A percentile compares a stretch with the other conserved stretches of the same genome.
phyloP scores from a whole-genome alignment of 2,888 invertebrate species.

The Bruchidius siliquastri region DNA sequence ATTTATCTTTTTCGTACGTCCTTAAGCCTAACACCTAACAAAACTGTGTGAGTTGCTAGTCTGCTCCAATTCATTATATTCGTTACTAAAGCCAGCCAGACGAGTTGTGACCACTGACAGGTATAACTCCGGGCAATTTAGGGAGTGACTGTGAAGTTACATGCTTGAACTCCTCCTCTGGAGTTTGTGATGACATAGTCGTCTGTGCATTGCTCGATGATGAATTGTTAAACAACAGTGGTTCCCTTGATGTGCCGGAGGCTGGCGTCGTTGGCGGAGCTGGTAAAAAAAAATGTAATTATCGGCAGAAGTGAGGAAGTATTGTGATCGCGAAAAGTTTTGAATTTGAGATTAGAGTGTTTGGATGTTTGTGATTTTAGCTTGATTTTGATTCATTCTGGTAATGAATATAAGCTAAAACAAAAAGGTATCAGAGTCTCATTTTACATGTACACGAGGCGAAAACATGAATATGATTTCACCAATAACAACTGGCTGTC shows the following conservation, averaged over 20 bases:
- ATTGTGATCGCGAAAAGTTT: too few relatives aligned
- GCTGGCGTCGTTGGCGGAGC: conserved; percentile 16
- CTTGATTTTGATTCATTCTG: too few relatives aligned
- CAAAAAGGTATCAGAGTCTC: too few relatives aligned
- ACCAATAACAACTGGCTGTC: too few relatives aligned
- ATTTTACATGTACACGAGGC: too few relatives aligned
- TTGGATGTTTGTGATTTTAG: too few relatives aligned
- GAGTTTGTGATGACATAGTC: conserved; percentile 45
- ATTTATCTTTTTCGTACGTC: background rate
- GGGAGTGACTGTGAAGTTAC: conserved; percentile 49
- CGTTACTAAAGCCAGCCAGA: conserved; percentile 58
- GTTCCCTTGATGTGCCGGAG: conserved; percentile 50
- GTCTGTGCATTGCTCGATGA: conserved; percentile 47
- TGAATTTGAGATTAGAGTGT: too few relatives aligned
- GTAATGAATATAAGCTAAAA: too few relatives aligned
- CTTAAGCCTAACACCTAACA: too few relatives aligned
- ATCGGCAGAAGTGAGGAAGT: too few relatives aligned
- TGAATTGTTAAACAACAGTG: conserved; percentile 53
- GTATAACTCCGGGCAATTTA: conserved; percentile 68
- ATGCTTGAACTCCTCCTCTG: conserved; percentile 46
- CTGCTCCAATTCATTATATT: background rate
- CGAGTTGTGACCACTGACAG: conserved; percentile 68
- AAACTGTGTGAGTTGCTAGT: too few relatives aligned
- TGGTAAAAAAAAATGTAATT: conserved; percentile 2
- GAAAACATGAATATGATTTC: too few relatives aligned